phyloP scores from a whole-genome alignment of 2,888 invertebrate genomes.

The Subacronicta megacephala region DNA sequence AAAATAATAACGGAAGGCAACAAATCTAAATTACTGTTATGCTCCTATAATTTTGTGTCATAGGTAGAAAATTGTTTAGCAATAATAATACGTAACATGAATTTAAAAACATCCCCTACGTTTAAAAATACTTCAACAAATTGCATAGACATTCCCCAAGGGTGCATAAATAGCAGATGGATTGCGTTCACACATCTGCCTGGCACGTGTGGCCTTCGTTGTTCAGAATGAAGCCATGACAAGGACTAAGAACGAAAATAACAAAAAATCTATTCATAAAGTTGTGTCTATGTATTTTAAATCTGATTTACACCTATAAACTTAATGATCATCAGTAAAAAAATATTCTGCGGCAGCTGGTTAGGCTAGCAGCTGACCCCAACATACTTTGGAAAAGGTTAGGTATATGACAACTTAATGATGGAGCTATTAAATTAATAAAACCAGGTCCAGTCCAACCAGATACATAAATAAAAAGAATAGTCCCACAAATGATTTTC shows the following conservation, averaged over 20 bases:
- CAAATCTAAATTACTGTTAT: too few relatives aligned
- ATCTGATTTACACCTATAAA: slow-evolving; percentile 39
- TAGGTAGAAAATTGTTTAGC: slow-evolving; percentile 12
- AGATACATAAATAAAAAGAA: slow-evolving; percentile 23
- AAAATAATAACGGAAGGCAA: too few relatives aligned
- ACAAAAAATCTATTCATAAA: slow-evolving; percentile 37
- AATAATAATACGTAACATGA: slow-evolving; percentile 16
- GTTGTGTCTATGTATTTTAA: slow-evolving; percentile 33
- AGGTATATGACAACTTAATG: slow-evolving; percentile 28
- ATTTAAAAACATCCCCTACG: slow-evolving; percentile 30
- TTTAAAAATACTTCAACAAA: slow-evolving; percentile 41
- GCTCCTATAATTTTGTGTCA: slow-evolving; percentile 8
- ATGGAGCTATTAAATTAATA: slow-evolving; percentile 33
- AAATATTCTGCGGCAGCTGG: slow-evolving; percentile 33
- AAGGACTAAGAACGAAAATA: slow-evolving; percentile 20
- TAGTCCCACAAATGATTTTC: slow-evolving; percentile 22
- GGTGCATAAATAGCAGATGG: slow-evolving; percentile 67
- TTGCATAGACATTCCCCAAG: slow-evolving; percentile 38
- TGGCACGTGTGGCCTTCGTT: slow-evolving; percentile 69
- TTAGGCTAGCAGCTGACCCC: slow-evolving; percentile 36
- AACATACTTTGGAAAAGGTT: slow-evolving; percentile 25
- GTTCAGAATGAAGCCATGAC: slow-evolving; percentile 18
- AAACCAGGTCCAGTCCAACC: slow-evolving; percentile 26
- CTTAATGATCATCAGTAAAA: slow-evolving; percentile 29
- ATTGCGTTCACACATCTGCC: slow-evolving; percentile 75